A percentile compares a stretch with the other conserved stretches of the same genome.
These are phyloP conservation scores for Sciurus carolinensis DNA, from an alignment of 2,797 vertebrate species.

Conservation along the genomic window DNA sequence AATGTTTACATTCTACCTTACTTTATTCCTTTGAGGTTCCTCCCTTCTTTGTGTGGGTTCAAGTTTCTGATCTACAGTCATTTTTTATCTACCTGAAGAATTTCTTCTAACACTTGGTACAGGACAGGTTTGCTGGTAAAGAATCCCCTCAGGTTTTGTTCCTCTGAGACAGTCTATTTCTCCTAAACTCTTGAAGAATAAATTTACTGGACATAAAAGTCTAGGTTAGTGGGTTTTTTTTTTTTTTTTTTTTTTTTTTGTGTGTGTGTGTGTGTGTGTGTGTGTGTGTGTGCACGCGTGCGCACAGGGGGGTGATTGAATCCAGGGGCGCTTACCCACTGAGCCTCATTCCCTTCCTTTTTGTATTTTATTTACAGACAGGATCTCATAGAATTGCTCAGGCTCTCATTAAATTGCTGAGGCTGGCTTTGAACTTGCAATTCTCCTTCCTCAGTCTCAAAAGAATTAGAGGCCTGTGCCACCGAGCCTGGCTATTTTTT, in stretches of 20 bases:
- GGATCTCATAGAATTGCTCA: too few species aligned
- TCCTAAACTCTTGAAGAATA: not conserved
- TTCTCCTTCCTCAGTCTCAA: too few species aligned
- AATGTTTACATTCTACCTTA: not conserved
- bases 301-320: too few species aligned
- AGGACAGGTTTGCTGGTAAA: not conserved
- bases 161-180: not conserved
- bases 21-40: not conserved
- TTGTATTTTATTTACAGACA: too few species aligned
- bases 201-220: not conserved
- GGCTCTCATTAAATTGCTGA: too few species aligned
- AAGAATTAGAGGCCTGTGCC: too few species aligned
- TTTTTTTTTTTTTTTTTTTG: too few species aligned
- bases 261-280: too few species aligned
- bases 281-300: too few species aligned
- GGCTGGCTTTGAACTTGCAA: too few species aligned
- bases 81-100: conserved; percentile 7
- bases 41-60: not conserved
- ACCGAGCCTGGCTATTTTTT: not conserved
- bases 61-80: not conserved
- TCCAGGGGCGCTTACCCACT: too few species aligned
- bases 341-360: too few species aligned
- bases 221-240: not conserved
- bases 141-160: not conserved
- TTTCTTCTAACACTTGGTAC: not conserved